Conservation (phyloP, 1,140 invertebrate species). For the Drosophila nannoptera region DNA sequence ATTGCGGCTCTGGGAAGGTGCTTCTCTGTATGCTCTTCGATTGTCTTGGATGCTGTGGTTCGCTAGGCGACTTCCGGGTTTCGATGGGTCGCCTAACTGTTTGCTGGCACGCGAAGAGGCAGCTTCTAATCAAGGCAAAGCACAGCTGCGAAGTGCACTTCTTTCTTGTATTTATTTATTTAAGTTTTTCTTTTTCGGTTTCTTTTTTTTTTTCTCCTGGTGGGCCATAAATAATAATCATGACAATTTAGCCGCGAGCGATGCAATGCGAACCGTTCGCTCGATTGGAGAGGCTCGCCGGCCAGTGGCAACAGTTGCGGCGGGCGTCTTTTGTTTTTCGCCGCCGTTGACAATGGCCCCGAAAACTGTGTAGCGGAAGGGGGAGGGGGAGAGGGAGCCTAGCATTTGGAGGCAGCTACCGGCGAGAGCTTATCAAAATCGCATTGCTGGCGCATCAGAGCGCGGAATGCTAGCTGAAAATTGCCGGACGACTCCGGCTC, state of each 20-base stretch:
- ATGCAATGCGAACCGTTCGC: constrained; percentile 34
- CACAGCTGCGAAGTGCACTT: constrained; percentile 16
- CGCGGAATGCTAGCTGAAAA: constrained; percentile 62
- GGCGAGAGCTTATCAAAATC: constrained; percentile 64
- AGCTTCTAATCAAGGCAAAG: constrained; percentile 13
- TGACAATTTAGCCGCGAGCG: constrained; percentile 43
- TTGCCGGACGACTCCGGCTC: constrained; percentile 32
- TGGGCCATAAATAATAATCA: constrained; percentile 53
- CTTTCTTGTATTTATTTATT: no score
- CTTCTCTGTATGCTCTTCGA: no score
- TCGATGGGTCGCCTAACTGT: constrained; percentile 50
- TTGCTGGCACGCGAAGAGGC: constrained; percentile 39
- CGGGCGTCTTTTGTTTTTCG: constrained; percentile 45
- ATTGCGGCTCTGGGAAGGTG: no score
- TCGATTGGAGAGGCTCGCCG: constrained; percentile 18
- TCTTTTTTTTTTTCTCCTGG: constrained; percentile 6
- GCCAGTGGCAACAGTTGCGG: constrained; percentile 25
- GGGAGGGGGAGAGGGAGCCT: constrained; percentile 16
- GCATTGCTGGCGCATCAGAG: constrained; percentile 49
- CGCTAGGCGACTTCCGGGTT: constrained; percentile 11
- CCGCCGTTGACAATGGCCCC: constrained; percentile 44
- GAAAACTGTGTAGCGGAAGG: not conserved
- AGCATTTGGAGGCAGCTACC: constrained; percentile 17
- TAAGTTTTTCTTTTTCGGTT: no score
- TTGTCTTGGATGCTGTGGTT: no score